Evolutionary conservation across 2,888 invertebrate genomes (phyloP).

Genomic region (Hypomecis punctinalis): DNA sequence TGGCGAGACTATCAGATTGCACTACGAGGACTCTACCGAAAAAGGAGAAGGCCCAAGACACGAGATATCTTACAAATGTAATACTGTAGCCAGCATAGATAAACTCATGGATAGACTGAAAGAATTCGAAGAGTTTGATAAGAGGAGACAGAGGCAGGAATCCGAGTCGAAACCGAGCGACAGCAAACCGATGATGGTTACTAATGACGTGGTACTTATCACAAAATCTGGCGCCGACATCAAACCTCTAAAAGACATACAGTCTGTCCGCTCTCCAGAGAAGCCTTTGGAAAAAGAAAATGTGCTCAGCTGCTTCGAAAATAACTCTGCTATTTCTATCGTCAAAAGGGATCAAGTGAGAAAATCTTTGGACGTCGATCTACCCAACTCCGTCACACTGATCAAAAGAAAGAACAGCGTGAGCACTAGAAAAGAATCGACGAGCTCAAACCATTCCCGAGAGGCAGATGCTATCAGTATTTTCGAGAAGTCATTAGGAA

Average conservation of each 20-base stretch:
- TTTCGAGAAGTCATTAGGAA: slow-evolving; percentile 80
- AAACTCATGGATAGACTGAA: slow-evolving; percentile 81
- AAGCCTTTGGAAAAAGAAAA: slow-evolving; percentile 77
- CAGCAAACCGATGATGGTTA: slow-evolving; percentile 75
- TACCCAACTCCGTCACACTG: slow-evolving; percentile 78
- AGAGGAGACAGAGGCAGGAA: slow-evolving; percentile 76
- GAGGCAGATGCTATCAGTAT: slow-evolving; percentile 81
- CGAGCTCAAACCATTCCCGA: slow-evolving; percentile 77
- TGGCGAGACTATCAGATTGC: slow-evolving; percentile 76
- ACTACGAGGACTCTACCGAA: slow-evolving; percentile 76
- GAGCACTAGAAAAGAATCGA: slow-evolving; percentile 78
- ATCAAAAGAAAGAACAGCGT: slow-evolving; percentile 77
- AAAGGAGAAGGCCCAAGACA: slow-evolving; percentile 66
- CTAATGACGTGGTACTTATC: slow-evolving; percentile 79
- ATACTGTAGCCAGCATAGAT: slow-evolving; percentile 76
- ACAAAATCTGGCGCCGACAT: slow-evolving; percentile 78
- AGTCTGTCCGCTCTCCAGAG: slow-evolving; percentile 76
- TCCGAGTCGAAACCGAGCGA: slow-evolving; percentile 71
- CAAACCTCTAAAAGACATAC: slow-evolving; percentile 77
- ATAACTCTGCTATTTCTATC: slow-evolving; percentile 82
- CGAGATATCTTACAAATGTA: slow-evolving; percentile 72
- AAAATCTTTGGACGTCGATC: slow-evolving; percentile 78
- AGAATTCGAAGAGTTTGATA: slow-evolving; percentile 81
- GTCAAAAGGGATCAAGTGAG: slow-evolving; percentile 79
- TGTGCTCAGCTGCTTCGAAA: slow-evolving; percentile 80